Base-by-base conservation (phyloP, 2,888 invertebrate genomes). In the Hydriomena furcata region DNA sequence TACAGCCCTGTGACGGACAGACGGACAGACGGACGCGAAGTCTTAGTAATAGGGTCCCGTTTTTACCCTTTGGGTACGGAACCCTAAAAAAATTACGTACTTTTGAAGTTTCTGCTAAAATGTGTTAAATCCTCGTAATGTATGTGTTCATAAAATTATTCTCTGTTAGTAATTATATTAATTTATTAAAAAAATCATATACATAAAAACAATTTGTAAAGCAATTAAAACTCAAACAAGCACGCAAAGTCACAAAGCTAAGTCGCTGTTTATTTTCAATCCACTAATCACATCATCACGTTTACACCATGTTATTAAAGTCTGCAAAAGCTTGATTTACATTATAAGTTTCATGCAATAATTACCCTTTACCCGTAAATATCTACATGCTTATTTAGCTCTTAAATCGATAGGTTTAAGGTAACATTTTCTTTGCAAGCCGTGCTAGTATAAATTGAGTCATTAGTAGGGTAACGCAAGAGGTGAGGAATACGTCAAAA, bases 401-500 rank as follows among this genome's bases (percentile, higher is more conserved):
- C 40, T 24, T 55, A 45, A 5, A 0, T 5, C 7, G 4, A 20
- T 32, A 5, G 7, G 0, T 0, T 7, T 50, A 55, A 23, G 40
- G 34, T 42, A 52, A 21, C 23, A 38, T 4, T 61, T 58, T 41
- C 25, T 34, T 30, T 42, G 13, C 10, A 20, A 13, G n/a, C 52
- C 55, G 53, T 66, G 61, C 56, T 58, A 30, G 49, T 65, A 68
- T 73, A 71, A 85, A 84, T 84, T 83, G 78, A 84, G 78, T 83
- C 78, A 82, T 84, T 83, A 84, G 78, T 66, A 70, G 65, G 70
- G 78, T 69, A 77, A 77, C 76, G 70, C 63, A 68, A 76, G 76
- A 80, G 76, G 79, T 77, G 81, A 73, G 75, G 44, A 77, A 79
- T 80, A 71, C 76, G 71, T 79, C 76, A 77, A 76, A 81, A 82